Conservation (phyloP, 2,888 invertebrate species). For the Conus canariensis region DNA sequence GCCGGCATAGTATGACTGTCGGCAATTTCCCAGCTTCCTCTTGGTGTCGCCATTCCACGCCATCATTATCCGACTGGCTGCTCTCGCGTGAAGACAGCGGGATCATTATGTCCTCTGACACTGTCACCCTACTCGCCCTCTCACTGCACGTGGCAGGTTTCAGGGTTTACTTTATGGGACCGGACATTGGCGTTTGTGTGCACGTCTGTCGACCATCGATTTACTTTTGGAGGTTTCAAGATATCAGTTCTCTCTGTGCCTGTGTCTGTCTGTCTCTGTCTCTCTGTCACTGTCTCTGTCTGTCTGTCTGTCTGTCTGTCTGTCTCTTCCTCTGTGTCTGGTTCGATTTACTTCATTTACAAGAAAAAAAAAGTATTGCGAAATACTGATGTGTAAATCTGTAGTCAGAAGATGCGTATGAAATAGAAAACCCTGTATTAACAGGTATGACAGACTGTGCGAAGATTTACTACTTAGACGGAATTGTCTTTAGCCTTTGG, state of each 20-base stretch:
- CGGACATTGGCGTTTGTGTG: background rate
- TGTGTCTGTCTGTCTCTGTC: background rate
- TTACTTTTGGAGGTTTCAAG: too few species aligned
- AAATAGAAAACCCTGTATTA: too few species aligned
- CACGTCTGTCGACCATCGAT: background rate
- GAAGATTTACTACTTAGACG: too few species aligned
- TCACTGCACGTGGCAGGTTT: background rate
- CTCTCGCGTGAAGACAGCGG: conserved; percentile 10
- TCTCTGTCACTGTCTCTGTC: background rate
- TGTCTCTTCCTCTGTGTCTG: too few species aligned
- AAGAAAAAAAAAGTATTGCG: too few species aligned
- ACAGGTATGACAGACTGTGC: too few species aligned
- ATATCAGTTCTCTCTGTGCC: background rate
- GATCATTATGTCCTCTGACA: conserved; percentile 5
- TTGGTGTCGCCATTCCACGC: background rate
- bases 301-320: background rate
- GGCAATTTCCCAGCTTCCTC: background rate
- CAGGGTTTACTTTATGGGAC: background rate
- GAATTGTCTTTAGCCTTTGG: too few species aligned
- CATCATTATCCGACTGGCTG: conserved; percentile 13
- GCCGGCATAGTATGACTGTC: background rate
- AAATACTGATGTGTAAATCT: too few species aligned
- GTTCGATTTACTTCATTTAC: too few species aligned
- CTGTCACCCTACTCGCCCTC: background rate
- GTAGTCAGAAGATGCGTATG: too few species aligned